Conservation (phyloP, 2,797 vertebrate species). For the Karalla daura region DNA sequence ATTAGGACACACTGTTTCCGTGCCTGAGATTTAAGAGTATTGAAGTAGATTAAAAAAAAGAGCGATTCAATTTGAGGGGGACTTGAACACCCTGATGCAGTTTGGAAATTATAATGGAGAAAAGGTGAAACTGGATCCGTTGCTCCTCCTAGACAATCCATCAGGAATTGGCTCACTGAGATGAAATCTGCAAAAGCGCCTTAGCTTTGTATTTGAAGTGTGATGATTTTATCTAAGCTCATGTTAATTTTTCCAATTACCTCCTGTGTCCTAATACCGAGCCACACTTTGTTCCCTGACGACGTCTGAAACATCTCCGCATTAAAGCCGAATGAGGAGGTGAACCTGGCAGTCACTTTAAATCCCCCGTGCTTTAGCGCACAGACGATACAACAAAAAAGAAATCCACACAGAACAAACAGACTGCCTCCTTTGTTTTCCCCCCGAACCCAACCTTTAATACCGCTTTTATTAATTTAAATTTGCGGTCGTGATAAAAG, state of each 20-base stretch:
- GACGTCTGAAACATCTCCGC: not conserved
- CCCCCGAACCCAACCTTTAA: constrained; percentile 2
- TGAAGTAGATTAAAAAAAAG: too few relatives aligned
- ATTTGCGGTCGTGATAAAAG: not conserved
- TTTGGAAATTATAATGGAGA: too few relatives aligned
- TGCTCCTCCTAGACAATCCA: not conserved
- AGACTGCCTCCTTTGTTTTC: not conserved
- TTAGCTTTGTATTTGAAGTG: not conserved
- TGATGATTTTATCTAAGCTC: not conserved
- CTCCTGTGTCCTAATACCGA: not conserved
- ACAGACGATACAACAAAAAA: not conserved
- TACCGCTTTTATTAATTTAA: not conserved
- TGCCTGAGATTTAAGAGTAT: too few relatives aligned
- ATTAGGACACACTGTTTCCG: too few relatives aligned
- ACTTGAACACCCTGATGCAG: too few relatives aligned
- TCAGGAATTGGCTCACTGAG: not conserved
- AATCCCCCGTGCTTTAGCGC: not conserved
- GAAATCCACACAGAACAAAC: constrained; percentile 1
- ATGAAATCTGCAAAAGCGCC: not conserved
- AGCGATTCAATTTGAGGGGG: too few relatives aligned
- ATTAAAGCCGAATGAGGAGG: not conserved
- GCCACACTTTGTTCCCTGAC: not conserved
- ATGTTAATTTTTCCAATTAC: constrained; percentile 7
- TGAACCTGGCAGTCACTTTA: not conserved
- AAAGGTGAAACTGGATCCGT: not conserved